Base-by-base conservation (phyloP, 2,797 vertebrate species). In the Epinephelus malabaricus region DNA sequence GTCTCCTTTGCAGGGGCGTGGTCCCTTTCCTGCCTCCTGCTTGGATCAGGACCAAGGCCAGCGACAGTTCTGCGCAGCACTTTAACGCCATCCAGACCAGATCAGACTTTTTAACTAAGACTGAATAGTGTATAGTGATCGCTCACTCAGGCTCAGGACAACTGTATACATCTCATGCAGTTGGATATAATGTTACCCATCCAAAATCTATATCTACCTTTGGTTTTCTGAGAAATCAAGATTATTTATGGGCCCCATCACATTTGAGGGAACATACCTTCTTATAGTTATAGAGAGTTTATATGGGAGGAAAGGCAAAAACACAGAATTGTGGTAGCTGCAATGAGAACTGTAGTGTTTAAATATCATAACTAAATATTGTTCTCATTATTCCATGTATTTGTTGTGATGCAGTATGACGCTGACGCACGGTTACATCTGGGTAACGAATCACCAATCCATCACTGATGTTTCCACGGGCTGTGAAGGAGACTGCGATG, bases 21-120 rank as follows among this genome's bases (percentile, higher is more conserved):
- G 87, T 67, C 45, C 78, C 27, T 2, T 45, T 69, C 45, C 50
- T 56, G 58, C 25, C 58, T 60, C 19, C 27, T 5, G 59, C 21
- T 54, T 65, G 80, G 71, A 87, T 76, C 84, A 87, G 89, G 15
- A 90, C 88, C 88, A 83, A 82, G 86, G 80, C 81, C 84, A 91
- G 82, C 61, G 76, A 73, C 86, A 64, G 65, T 62, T 76, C 58
- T 56, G 55, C 64, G 38, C 79, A 65, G 75, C 66, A 15, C 12
- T 18, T 2, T 1, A 46, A 71, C 69, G 14, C 23, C 45, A 21
- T 47, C 19, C 40, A 62, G 70, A 14, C 53, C 38, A 5, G 1
- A 38, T 53, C 3, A 0, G 7, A 34, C 3, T 59, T 56, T 47
- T 14, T 2, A 19, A 17, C 12, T 23, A 4, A 50, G 0, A 58